phyloP scores from a whole-genome alignment of 2,888 invertebrate species.

The Ferdinandea cuprea region DNA sequence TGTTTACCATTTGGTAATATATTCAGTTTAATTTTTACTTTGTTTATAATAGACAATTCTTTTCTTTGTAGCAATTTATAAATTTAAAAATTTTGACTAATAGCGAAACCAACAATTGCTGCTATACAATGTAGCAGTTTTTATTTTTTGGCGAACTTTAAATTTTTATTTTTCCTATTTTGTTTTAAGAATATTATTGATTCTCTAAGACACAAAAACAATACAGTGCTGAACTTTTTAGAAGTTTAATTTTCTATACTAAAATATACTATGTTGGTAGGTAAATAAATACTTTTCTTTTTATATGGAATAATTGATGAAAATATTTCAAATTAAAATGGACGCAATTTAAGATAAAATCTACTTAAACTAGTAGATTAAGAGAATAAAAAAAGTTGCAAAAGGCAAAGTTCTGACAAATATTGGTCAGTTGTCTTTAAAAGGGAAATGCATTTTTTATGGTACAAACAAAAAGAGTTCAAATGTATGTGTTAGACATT shows the following conservation, averaged over 20 bases:
- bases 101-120: slow-evolving; percentile 66
- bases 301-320: too few species aligned
- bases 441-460: too few species aligned
- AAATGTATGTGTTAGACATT: too few species aligned
- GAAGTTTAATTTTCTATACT: neutral
- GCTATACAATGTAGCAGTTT: slow-evolving; percentile 33
- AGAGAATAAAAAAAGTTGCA: too few species aligned
- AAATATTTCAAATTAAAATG: too few species aligned
- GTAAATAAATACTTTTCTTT: neutral
- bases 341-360: too few species aligned
- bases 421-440: too few species aligned
- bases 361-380: too few species aligned
- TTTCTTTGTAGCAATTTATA: slow-evolving; percentile 76
- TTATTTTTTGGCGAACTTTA: slow-evolving; percentile 37
- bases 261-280: neutral
- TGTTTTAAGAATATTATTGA: slow-evolving; percentile 1
- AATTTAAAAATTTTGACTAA: slow-evolving; percentile 65
- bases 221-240: slow-evolving; percentile 43
- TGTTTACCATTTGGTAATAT: slow-evolving; percentile 29
- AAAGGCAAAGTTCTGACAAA: too few species aligned
- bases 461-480: too few species aligned
- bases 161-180: slow-evolving; percentile 6
- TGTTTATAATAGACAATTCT: slow-evolving; percentile 9
- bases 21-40: slow-evolving; percentile 50
- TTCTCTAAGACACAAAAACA: slow-evolving; percentile 46